Evolutionary conservation across 1,140 invertebrate species (phyloP).

Genomic region (Limonius californicus): DNA sequence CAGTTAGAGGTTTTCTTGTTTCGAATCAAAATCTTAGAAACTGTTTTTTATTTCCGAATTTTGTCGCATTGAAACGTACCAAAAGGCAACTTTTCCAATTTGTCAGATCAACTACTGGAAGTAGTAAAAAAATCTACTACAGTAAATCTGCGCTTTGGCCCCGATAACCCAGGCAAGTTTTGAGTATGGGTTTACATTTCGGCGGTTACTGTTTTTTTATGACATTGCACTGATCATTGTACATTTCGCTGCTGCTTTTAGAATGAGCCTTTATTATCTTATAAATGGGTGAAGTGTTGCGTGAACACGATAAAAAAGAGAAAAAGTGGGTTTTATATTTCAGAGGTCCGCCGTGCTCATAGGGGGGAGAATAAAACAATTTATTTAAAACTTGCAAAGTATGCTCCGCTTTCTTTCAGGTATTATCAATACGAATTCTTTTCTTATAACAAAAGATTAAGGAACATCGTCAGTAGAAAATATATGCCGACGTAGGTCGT

Average conservation of each 20-base stretch:
- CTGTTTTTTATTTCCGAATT: background rate
- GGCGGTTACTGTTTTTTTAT: background rate
- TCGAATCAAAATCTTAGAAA: too few relatives aligned
- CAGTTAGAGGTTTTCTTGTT: too few relatives aligned
- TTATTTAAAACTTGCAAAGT: too few relatives aligned
- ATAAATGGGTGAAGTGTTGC: slow-evolving; percentile 6
- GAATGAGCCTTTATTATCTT: slow-evolving; percentile 5
- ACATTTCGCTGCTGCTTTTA: background rate
- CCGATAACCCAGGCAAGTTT: background rate
- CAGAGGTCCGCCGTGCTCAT: too few relatives aligned
- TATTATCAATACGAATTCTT: too few relatives aligned
- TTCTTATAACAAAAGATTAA: too few relatives aligned
- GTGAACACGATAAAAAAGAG: slow-evolving; percentile 7
- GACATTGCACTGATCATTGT: background rate
- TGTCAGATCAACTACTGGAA: slow-evolving; percentile 11
- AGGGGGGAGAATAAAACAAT: too few relatives aligned
- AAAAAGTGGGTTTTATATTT: slow-evolving; percentile 5
- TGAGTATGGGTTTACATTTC: background rate
- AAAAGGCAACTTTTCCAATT: slow-evolving; percentile 5
- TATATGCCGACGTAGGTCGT: too few relatives aligned
- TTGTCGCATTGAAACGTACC: background rate
- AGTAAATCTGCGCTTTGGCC: background rate
- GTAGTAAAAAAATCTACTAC: slow-evolving; percentile 12
- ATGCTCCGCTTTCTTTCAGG: too few relatives aligned
- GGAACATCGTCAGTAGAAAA: too few relatives aligned